These are phyloP conservation scores for Acanthurus tractus DNA, from an alignment of 2,797 vertebrate genomes.

Conservation along the genomic window DNA sequence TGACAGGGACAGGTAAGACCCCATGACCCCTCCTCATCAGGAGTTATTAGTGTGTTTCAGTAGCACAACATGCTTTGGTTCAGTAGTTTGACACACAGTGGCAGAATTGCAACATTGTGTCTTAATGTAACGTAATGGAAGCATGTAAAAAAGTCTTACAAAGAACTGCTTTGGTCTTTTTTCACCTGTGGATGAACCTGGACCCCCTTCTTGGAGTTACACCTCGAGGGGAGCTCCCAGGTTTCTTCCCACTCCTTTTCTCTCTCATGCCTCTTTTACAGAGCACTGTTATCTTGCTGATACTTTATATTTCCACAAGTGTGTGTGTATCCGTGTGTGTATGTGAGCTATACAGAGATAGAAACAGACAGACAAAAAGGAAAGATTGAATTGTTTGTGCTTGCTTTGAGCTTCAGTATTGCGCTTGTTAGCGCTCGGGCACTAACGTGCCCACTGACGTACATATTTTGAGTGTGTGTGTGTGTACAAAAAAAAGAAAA, in stretches of 20 bases:
- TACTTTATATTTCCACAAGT: slow-evolving; percentile 40
- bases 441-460: slow-evolving; percentile 8
- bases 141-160: background rate
- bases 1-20: slow-evolving; percentile 87
- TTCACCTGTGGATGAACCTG: background rate
- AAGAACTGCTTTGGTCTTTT: background rate
- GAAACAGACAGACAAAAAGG: slow-evolving; percentile 13
- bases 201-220: background rate
- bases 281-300: slow-evolving; percentile 38
- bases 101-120: background rate
- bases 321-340: background rate
- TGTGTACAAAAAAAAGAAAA: slow-evolving; percentile 15
- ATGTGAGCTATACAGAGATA: slow-evolving; percentile 12
- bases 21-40: background rate
- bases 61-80: too few species aligned
- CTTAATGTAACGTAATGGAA: background rate
- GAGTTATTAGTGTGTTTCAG: background rate
- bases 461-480: slow-evolving; percentile 19
- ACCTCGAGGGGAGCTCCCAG: background rate
- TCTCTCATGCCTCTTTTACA: background rate
- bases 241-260: background rate
- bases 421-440: slow-evolving; percentile 13
- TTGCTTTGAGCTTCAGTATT: slow-evolving; percentile 39
- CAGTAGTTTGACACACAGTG: background rate
- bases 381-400: slow-evolving; percentile 40